Evolutionary conservation across 2,888 invertebrate genomes (phyloP), one percentile per base, ranked within the genome.

Genomic region (Buathra laborator): DNA sequence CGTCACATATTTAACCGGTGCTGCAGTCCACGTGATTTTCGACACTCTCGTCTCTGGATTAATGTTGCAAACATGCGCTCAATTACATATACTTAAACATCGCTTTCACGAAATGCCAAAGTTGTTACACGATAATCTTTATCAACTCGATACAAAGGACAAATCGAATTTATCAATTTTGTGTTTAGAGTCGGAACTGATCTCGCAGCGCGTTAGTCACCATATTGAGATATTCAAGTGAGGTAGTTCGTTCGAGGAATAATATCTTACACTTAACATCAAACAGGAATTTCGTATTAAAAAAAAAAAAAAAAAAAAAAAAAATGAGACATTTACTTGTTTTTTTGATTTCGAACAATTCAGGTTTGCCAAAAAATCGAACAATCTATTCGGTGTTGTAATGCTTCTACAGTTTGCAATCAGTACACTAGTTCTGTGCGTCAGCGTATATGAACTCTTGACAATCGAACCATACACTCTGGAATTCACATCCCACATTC

Each of bases 31-130:
- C 48, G 83, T 86, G 14, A 81, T 77, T n/a, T 86, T 85, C 16
- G 89, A 89, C 71, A 83, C 84, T 7, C 75, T 88, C n/a, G 81
- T 89, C 2, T 83, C 86, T 19, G 87, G 86, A 2, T 74, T 88
- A 16, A 89, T 86, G 68, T 66, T 89, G 32, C 84, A 83, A 10
- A 68, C 68, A 7, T 87, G 89, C 44, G 87, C 86, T 0, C 89
- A 89, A 74, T 85, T 89, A 5, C 53, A 72, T 43, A 80, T 88
- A 66, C 72, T 87, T 0, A 67, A 84, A 7, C 64, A 87, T 46
- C 86, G 87, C 9, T 72, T 83, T 4, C 32, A 46, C 19, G 56
- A 56, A 16, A 56, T 56, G 16, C 6, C 56, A 16, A 16, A 9
- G 9, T 10, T 56, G 10, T 14, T 48, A 48, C 46, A 48, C 46